Conservation (phyloP, 1,140 invertebrate genomes). For the Pogonomyrmex barbatus region DNA sequence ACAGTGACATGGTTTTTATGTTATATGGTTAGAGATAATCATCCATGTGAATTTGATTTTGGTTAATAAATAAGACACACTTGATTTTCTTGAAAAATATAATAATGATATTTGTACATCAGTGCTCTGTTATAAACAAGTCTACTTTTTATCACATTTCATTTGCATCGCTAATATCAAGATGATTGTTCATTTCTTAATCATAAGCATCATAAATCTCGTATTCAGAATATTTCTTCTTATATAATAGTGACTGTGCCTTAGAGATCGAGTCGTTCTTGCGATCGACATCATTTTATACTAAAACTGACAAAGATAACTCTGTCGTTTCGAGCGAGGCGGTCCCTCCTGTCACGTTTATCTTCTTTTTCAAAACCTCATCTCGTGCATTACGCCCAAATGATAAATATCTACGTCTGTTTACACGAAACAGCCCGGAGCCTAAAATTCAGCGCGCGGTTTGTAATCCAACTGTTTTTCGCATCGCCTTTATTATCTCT, state of each 20-base stretch:
- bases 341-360: constrained; percentile 8
- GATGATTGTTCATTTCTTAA: not conserved
- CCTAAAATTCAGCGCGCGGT: constrained; percentile 48
- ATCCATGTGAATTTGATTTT: not conserved
- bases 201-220: not conserved
- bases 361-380: constrained; percentile 13
- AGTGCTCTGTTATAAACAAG: constrained; percentile 37
- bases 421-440: constrained; percentile 46
- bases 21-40: not conserved
- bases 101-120: constrained; percentile 48
- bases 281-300: constrained; percentile 2
- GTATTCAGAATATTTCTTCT: constrained; percentile 3
- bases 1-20: not conserved
- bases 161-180: constrained; percentile 27
- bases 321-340: not conserved
- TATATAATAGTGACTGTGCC: not conserved
- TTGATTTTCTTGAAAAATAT: constrained; percentile 21
- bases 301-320: constrained; percentile 4
- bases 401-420: constrained; percentile 50
- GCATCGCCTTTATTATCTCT: constrained; percentile 47
- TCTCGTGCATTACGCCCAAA: constrained; percentile 36
- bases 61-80: not conserved
- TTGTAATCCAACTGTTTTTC: constrained; percentile 47
- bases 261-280: not conserved
- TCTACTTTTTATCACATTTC: constrained; percentile 46